Percentiles rank a stretch among this genome's conserved stretches.
These are phyloP conservation scores for Holotrichia oblita DNA, from an alignment of 1,140 invertebrate species.

Conservation along the genomic window DNA sequence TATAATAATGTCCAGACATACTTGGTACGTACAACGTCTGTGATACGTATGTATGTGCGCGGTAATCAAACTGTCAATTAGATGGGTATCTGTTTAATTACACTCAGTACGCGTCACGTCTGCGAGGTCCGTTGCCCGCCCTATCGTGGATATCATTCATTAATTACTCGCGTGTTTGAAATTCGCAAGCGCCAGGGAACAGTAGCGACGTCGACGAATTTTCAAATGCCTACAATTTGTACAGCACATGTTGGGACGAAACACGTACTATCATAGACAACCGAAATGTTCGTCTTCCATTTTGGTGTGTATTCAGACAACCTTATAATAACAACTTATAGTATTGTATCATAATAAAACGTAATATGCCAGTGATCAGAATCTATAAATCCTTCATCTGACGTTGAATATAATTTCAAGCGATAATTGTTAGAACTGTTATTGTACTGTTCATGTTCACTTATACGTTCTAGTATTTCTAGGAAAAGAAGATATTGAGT, in stretches of 20 bases:
- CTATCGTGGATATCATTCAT: constrained; percentile 27
- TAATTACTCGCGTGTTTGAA: constrained; percentile 34
- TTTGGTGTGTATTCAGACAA: too few species aligned
- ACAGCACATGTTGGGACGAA: background rate
- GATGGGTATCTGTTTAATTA: constrained; percentile 34
- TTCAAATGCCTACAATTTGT: constrained; percentile 8
- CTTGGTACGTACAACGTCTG: background rate
- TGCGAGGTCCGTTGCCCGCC: background rate
- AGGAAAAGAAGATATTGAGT: too few species aligned
- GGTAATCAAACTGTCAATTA: constrained; percentile 35
- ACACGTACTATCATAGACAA: background rate
- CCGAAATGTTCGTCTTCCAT: too few species aligned
- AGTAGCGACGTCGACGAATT: background rate
- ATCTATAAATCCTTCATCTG: too few species aligned
- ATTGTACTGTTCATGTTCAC: too few species aligned
- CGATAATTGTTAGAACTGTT: too few species aligned
- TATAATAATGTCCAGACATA: background rate
- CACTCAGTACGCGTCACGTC: constrained; percentile 26
- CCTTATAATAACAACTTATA: too few species aligned
- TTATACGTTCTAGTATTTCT: too few species aligned
- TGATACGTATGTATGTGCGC: background rate
- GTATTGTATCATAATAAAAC: too few species aligned
- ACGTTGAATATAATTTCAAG: too few species aligned
- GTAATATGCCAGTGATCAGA: too few species aligned
- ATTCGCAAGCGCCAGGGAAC: constrained; percentile 31